Evolutionary conservation across 2,797 vertebrate species (phyloP).

Genomic region (Cuculus canorus): DNA sequence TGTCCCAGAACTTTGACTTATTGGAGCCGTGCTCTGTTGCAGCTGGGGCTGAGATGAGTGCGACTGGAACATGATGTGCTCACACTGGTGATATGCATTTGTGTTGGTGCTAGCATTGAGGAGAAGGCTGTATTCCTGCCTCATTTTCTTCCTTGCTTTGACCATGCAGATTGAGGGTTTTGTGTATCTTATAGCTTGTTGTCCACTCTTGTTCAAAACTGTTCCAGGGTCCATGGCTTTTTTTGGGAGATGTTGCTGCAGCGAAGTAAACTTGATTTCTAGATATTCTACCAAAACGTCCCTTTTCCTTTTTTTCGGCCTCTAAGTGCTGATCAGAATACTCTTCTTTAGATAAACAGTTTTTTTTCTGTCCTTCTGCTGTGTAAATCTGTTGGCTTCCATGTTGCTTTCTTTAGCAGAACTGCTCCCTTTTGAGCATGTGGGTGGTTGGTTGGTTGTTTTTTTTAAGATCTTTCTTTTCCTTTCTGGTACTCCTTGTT

Average conservation of each 20-base stretch:
- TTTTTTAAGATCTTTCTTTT: background rate
- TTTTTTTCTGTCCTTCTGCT: background rate
- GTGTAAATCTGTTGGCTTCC: background rate
- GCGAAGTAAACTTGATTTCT: background rate
- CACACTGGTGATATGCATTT: background rate
- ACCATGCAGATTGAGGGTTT: fast-evolving
- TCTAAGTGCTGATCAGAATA: background rate
- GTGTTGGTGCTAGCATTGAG: background rate
- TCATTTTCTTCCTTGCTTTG: background rate
- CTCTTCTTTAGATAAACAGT: background rate
- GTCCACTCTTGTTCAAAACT: background rate
- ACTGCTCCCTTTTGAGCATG: background rate
- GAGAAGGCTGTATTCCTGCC: background rate
- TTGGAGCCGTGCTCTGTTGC: background rate
- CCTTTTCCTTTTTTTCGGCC: background rate
- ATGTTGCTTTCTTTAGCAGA: background rate
- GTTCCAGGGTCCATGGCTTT: background rate
- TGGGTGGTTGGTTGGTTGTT: background rate
- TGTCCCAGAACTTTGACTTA: background rate
- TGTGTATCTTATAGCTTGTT: fast-evolving
- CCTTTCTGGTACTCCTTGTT: background rate
- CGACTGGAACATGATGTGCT: fast-evolving
- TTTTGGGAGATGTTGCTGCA: background rate
- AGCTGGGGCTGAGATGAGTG: background rate
- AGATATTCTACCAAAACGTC: background rate